Conservation (phyloP, 1,140 invertebrate species). For the Achroia grisella region DNA sequence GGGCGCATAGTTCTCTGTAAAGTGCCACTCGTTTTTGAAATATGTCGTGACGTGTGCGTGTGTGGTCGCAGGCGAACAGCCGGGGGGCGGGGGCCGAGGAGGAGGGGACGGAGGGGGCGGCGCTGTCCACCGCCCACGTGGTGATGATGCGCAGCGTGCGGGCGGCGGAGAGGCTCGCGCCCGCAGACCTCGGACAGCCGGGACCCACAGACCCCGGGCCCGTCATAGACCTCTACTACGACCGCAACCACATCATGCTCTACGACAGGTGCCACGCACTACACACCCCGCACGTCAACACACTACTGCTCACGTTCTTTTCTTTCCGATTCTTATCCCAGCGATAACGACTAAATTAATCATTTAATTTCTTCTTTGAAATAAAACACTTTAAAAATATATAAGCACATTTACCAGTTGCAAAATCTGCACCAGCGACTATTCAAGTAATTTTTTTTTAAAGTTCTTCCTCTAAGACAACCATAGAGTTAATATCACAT, state of each 20-base stretch:
- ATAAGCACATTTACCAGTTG: too few species aligned
- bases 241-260: constrained; percentile 26
- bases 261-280: constrained; percentile 22
- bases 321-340: neutral
- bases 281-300: too few species aligned
- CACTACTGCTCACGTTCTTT: too few species aligned
- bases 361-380: too few species aligned
- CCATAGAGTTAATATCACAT: too few species aligned
- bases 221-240: constrained; percentile 29
- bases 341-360: neutral
- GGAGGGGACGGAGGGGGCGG: neutral
- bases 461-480: too few species aligned
- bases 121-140: constrained; percentile 14
- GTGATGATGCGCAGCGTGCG: constrained; percentile 13
- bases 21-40: too few species aligned
- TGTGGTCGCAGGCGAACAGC: neutral
- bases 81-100: neutral
- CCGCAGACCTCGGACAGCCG: neutral
- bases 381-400: too few species aligned
- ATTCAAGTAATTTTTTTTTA: too few species aligned
- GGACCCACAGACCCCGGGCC: constrained; percentile 11
- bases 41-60: too few species aligned
- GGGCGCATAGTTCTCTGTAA: too few species aligned
- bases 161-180: constrained; percentile 4
- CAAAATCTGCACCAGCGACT: too few species aligned